Evolutionary conservation across 2,888 invertebrate genomes (phyloP), one percentile per base, ranked within the genome.

Genomic region (Nomada hirtipes): DNA sequence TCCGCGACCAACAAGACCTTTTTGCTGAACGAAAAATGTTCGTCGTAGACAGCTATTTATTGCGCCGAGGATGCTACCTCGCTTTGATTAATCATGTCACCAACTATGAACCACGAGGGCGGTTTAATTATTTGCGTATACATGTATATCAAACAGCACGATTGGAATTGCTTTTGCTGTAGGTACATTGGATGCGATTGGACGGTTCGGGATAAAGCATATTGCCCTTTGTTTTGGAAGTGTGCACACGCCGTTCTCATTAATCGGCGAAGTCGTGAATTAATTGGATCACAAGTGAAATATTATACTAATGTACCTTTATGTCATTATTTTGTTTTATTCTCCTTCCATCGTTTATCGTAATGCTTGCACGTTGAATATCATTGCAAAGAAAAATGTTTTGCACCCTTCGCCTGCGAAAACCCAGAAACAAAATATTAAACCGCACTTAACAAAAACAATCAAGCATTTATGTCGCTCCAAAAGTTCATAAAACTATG

Each of bases 21-120:
- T 82, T 80, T 81, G 83, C 15, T 86, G 82, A 73, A 60, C 68
- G 76, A 78, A 88, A 88, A 85, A 82, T 81, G 61, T 59, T 59
- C 23, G 47, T 52, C 29, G 76, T 57, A 83, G 79, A 82, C 74
- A 69, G 55, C 57, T 44, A 18, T 76, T 86, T 76, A 76, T 78
- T 80, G 71, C 76, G n/a, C 57, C 60, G 47, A 26, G 26, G 2
- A 65, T 26, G 47, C 59, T 64, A 68, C 53, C 71, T 52, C 61
- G 64, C 47, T 53, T 68, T 75, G 59, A 72, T 79, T 73, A 60
- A 82, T 76, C 77, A 71, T 55, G 65, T 57, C 50, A 63, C 70
- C 73, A 68, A 79, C 73, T 61, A 68, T 63, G 75, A 67, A 44
- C 71, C 47, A 52, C 60, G 50, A 36, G 29, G 36, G 26, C 70